Conservation (phyloP, 2,888 invertebrate genomes). For the Drosophila monieri region DNA sequence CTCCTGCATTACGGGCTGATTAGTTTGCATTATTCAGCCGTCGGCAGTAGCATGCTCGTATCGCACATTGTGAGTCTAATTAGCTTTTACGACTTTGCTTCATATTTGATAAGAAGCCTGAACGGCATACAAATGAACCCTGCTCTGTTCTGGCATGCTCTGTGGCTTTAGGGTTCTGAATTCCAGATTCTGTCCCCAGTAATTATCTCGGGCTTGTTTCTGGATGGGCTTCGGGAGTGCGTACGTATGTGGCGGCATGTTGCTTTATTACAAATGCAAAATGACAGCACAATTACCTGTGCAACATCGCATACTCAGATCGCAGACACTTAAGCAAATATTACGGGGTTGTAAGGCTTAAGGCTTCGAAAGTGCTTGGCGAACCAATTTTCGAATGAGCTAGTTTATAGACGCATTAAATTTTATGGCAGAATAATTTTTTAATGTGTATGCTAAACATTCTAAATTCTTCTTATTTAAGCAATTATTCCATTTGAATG, state of each 20-base stretch:
- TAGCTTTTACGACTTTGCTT: slow-evolving; percentile 80
- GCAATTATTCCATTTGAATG: slow-evolving; percentile 65
- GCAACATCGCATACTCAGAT: slow-evolving; percentile 21
- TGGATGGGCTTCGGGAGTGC: slow-evolving; percentile 20
- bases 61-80: slow-evolving; percentile 70
- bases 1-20: slow-evolving; percentile 55
- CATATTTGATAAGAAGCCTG: slow-evolving; percentile 79
- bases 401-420: slow-evolving; percentile 54
- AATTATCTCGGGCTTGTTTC: slow-evolving; percentile 54
- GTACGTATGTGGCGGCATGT: slow-evolving; percentile 67
- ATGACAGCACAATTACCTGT: slow-evolving; percentile 76
- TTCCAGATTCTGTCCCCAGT: slow-evolving; percentile 44
- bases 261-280: slow-evolving; percentile 80
- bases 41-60: slow-evolving; percentile 17
- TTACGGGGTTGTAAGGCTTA: slow-evolving; percentile 62
- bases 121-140: slow-evolving; percentile 71
- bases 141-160: slow-evolving; percentile 18
- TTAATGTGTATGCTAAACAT: slow-evolving; percentile 29
- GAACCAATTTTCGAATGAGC: slow-evolving; percentile 65
- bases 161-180: slow-evolving; percentile 21
- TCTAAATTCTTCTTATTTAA: slow-evolving; percentile 48
- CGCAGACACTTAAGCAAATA: slow-evolving; percentile 63
- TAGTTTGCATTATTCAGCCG: slow-evolving; percentile 72
- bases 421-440: slow-evolving; percentile 22
- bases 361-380: slow-evolving; percentile 64